Evolutionary conservation across 2,797 vertebrate genomes (phyloP), one percentile per base, ranked within the genome.

Genomic region (Heliangelus exortis): DNA sequence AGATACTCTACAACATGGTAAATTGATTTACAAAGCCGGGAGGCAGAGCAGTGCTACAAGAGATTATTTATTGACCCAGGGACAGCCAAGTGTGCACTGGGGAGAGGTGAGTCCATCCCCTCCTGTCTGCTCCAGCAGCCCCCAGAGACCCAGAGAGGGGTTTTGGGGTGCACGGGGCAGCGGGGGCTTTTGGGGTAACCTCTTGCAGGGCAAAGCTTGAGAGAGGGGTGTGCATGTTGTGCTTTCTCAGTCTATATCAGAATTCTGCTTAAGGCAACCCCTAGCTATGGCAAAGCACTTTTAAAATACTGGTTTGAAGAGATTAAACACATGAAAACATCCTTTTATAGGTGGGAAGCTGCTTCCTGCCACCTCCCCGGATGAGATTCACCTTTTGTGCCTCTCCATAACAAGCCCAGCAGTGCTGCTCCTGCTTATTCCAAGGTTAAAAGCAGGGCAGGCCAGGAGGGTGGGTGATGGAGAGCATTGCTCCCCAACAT

Each of bases 181-280:
- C 0, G 7, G 36, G 2, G 50, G 34, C 65, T 34, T 17, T 41
- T 12, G 2, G 36, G 73, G 23, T 7, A 29, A 31, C 26, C 47
- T 11, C 21, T 18, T 12, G 36, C 2, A 15, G 43, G 65, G 39
- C 77, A 76, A 39, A 57, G n/a, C 41, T 6, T 6, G 43, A 26
- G 1, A 36, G 51, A 23, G 68, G 0, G 22, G 55, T 13, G 41
- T 53, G 58, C 58, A 31, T 0, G 0, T 7, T 1, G 7, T 25
- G 16, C 20, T 7, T 34, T 15, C 74, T 55, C 63, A 26, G 25
- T 43, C 8, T 3, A 3, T 18, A 17, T 5, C 15, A 0, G 1
- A 6, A 51, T 7, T 71, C 23, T 73, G 3, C 3, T 1, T 10
- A 7, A 10, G 23, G 33, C 6, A 63, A 36, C 10, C 14, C 54